Evolutionary conservation across 2,888 invertebrate genomes (phyloP), one percentile per base, ranked within the genome.

Genomic region (Morpho deidamia): DNA sequence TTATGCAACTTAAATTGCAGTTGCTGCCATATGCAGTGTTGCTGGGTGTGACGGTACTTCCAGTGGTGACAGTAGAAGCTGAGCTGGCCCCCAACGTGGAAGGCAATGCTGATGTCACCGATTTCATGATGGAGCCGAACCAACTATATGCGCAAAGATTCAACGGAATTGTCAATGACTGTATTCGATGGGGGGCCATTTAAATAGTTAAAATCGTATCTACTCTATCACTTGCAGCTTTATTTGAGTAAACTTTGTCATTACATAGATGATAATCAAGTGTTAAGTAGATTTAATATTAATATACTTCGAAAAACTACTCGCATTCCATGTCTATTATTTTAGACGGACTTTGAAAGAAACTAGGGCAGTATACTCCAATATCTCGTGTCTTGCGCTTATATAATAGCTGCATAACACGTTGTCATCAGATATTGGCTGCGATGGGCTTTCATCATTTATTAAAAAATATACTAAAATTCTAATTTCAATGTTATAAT

Each of bases 31-130:
- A 59, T 44, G 73, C 72, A 0, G 53, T 83, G 0, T 47, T 68
- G 7, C 41, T 76, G 7, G 62, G 74, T 0, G 64, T 77, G 7
- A 61, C 65, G 8, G 8, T 81, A 0, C 68, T 86, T 10, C 86
- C 84, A 0, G 56, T 81, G 7, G 76, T 85, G 51, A 67, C 74
- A 7, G 80, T 80, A 51, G 79, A 82, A n/a, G 71, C 70, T 0
- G 74, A 72, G 0, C 56, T 62, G 2, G 80, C 80, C 0, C 83
- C 83, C 0, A 61, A 51, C 8, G 44, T 76, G 14, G 64, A 64
- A 0, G 68, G 57, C 0, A 67, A 69, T 0, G 60, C 63, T 0
- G 69, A 72, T 11, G 1, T 75, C 2, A 53, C 53, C 0, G 44
- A 56, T 32, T 74, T 83, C 53, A 58, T 67, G 0, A 7, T 78